Conservation (phyloP, 2,888 invertebrate species). For the Andricus quercusramuli region DNA sequence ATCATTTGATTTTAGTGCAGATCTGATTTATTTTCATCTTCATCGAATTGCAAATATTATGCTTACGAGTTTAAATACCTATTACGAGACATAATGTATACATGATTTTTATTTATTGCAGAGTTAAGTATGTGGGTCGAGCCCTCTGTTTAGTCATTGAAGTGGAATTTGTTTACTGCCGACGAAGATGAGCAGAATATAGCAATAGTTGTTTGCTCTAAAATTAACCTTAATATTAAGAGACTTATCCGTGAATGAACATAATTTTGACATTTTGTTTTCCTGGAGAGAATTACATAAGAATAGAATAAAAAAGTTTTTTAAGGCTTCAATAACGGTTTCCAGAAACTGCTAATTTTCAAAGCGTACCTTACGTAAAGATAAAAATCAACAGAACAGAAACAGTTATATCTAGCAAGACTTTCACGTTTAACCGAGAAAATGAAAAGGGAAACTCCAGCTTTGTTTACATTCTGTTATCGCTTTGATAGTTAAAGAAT, state of each 20-base stretch:
- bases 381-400: background rate
- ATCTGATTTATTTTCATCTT: conserved; percentile 3
- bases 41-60: conserved; percentile 31
- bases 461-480: background rate
- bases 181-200: background rate
- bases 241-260: background rate
- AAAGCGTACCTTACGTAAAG: background rate
- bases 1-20: background rate
- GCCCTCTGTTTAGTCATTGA: conserved; percentile 23
- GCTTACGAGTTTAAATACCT: conserved; percentile 12
- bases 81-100: background rate
- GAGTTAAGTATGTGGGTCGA: conserved; percentile 19
- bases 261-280: background rate
- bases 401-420: background rate
- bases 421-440: background rate
- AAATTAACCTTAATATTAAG: too few relatives aligned
- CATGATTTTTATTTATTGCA: conserved; percentile 36
- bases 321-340: background rate
- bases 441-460: background rate
- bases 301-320: too few relatives aligned
- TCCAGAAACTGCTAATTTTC: background rate
- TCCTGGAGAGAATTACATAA: too few relatives aligned
- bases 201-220: conserved; percentile 7
- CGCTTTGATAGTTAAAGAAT: background rate
- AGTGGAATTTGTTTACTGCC: conserved; percentile 25